A percentile compares a stretch with the other conserved stretches of the same genome.
Conservation (phyloP, 2,113 vertebrate species). For the Spea multiplicata region DNA sequence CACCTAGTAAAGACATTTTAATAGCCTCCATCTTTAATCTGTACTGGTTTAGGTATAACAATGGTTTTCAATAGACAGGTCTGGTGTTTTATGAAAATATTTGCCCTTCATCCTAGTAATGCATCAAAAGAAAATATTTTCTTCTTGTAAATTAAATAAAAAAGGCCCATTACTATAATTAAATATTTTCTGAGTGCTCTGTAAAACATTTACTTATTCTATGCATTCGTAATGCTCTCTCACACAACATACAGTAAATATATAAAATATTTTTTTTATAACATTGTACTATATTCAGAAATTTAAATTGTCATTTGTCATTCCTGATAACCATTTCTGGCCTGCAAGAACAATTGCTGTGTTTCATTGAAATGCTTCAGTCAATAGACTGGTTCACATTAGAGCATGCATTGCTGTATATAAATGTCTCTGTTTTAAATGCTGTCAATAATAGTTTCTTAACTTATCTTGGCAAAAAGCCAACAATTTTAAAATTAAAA, state of each 20-base stretch:
- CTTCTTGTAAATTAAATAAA: slow-evolving; percentile 18
- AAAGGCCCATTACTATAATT: background rate
- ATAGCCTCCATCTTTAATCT: too few relatives aligned
- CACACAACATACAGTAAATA: background rate
- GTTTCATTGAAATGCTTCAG: background rate
- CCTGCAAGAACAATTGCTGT: background rate
- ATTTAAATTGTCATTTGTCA: slow-evolving; percentile 28
- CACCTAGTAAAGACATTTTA: too few relatives aligned
- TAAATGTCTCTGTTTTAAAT: background rate
- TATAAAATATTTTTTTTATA: slow-evolving; percentile 1
- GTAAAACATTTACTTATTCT: slow-evolving; percentile 22
- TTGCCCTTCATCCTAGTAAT: slow-evolving; percentile 27
- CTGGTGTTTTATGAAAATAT: slow-evolving; percentile 20
- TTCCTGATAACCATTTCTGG: slow-evolving; percentile 18
- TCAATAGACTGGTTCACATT: background rate
- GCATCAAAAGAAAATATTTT: slow-evolving; percentile 7
- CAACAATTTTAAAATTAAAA: too few relatives aligned
- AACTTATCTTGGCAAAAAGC: too few relatives aligned
- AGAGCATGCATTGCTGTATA: background rate
- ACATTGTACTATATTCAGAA: background rate
- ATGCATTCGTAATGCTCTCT: slow-evolving; percentile 13
- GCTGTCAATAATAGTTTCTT: too few relatives aligned
- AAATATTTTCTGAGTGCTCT: background rate
- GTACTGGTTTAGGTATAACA: too few relatives aligned
- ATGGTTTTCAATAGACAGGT: background rate